Evolutionary conservation across 2,113 vertebrate species (phyloP), one percentile per base, ranked within the genome.

Genomic region (Mus spicilegus): DNA sequence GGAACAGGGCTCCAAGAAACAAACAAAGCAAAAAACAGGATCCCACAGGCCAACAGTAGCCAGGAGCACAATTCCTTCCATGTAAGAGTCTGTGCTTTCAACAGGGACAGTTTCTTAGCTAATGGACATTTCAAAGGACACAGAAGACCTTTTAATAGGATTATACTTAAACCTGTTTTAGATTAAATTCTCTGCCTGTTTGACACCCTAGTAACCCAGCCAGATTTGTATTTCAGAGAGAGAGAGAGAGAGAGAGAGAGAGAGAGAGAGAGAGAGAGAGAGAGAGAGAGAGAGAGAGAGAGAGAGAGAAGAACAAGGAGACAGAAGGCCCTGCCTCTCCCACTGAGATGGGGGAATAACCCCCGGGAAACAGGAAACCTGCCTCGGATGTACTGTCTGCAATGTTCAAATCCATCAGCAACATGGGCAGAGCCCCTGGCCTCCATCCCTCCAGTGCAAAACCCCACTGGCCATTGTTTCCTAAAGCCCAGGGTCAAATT

Each of bases 101-200:
- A 80, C 76, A 11, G 0, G n/a, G 87, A 39, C 93, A 81, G 82
- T 69, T 87, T 85, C 30, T 54, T 10, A n/a, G 46, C 28, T 89
- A 80, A 93, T 92, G n/a, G 56, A 96, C 97, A 96, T 92, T 96
- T 96, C 97, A 96, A 95, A 96, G 94, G 63, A 96, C 77, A 89
- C 90, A 86, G 85, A 95, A 96, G 65, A 73, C 67, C 28, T 49
- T 94, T 89, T 94, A 87, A 92, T 76, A 96, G 95, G 96, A 93
- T 96, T 95, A 96, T 95, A 58, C n/a, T 63, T 81, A 95, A 96
- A 93, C 85, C 93, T 75, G 85, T 94, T 95, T 90, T 19, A 96
- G 90, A 96, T 96, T 96, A 92, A 93, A 90, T 92, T 92, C 87
- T 94, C 26, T 87, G 86, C 39, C 84, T 86, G 39, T 78, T 73